phyloP scores from a whole-genome alignment of 2,888 invertebrate genomes.

The Lottia gigantea region DNA sequence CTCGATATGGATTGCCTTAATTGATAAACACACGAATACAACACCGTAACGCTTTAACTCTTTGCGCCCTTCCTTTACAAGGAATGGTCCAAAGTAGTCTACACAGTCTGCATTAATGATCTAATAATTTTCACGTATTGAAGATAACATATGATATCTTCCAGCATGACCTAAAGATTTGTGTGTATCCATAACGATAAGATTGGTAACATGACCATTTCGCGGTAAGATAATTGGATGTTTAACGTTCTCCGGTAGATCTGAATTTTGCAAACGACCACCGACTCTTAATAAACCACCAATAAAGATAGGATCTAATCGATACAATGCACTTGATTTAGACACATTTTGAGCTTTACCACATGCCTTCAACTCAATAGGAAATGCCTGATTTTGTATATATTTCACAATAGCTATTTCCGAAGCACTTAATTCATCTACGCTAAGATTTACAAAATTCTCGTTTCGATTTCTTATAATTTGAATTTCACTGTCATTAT shows the following conservation, averaged over 20 bases:
- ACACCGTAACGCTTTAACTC: slow-evolving; percentile 29
- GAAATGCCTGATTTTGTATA: too few species aligned
- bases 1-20: slow-evolving; percentile 29
- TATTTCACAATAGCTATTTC: too few species aligned
- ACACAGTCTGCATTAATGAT: background rate
- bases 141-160: background rate
- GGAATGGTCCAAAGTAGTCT: slow-evolving; percentile 11
- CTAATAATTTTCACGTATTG: slow-evolving; percentile 18
- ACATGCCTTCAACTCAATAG: too few species aligned
- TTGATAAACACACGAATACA: slow-evolving; percentile 28
- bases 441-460: too few species aligned
- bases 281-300: slow-evolving; percentile 8
- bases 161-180: slow-evolving; percentile 3
- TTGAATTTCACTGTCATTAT: too few species aligned
- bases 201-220: background rate
- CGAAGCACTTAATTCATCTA: too few species aligned
- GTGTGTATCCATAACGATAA: slow-evolving; percentile 16
- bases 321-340: background rate
- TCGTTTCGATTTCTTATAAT: too few species aligned
- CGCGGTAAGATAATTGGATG: slow-evolving; percentile 18
- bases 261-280: background rate
- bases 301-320: slow-evolving; percentile 1
- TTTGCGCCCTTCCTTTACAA: slow-evolving; percentile 23
- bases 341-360: too few species aligned
- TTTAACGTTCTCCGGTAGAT: background rate